phyloP scores from a whole-genome alignment of 2,113 vertebrate genomes.

The Nothobranchius kuhntae region DNA sequence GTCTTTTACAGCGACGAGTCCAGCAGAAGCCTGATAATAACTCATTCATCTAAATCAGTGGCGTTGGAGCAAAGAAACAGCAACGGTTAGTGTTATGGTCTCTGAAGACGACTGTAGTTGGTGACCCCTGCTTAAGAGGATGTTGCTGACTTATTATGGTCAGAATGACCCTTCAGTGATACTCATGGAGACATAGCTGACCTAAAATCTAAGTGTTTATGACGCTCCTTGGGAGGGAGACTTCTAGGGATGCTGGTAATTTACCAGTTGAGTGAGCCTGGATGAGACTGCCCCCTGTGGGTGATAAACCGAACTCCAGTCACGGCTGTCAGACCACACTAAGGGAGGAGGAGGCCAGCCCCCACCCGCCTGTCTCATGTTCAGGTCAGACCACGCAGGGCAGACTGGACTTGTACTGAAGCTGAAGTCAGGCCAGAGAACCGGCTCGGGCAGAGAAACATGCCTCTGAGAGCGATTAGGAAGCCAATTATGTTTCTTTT shows the following conservation, averaged over 20 bases:
- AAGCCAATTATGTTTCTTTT: constrained; percentile 62
- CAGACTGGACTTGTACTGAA: constrained; percentile 38
- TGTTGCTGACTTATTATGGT: too few species aligned
- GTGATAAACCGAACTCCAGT: constrained; percentile 28
- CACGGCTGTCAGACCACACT: neutral
- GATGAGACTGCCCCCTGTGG: constrained; percentile 43
- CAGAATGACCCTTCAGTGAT: too few species aligned
- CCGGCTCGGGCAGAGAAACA: constrained; percentile 25
- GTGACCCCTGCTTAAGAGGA: too few species aligned
- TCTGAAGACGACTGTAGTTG: too few species aligned
- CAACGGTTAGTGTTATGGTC: too few species aligned
- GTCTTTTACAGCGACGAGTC: too few species aligned
- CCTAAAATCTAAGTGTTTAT: constrained; percentile 25
- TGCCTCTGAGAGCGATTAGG: constrained; percentile 62
- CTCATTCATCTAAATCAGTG: too few species aligned
- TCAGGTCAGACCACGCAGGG: constrained; percentile 37
- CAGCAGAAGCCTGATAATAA: too few species aligned
- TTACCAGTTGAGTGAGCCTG: constrained; percentile 46
- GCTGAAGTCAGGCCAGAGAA: constrained; percentile 25
- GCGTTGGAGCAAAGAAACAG: too few species aligned
- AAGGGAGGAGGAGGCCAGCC: constrained; percentile 11
- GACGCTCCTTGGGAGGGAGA: constrained; percentile 36
- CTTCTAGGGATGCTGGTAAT: constrained; percentile 55
- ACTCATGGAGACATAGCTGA: neutral
- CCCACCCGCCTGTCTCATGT: constrained; percentile 11